Conservation (phyloP, 1,140 invertebrate genomes). For the Nebria ingens region DNA sequence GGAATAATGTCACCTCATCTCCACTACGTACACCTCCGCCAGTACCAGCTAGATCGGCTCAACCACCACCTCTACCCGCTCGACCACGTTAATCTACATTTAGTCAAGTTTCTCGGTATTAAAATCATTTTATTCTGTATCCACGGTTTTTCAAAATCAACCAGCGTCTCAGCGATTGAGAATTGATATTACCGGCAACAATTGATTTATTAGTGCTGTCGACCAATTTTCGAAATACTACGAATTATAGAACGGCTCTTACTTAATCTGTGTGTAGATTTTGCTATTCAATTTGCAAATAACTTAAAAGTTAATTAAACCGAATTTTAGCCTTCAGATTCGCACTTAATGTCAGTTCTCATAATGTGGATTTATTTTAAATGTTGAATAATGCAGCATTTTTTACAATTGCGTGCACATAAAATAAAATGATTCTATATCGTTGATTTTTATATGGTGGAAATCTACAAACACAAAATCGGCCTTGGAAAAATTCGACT, state of each 20-base stretch:
- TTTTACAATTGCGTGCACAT: no score
- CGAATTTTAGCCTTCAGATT: no score
- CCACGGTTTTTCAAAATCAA: background rate
- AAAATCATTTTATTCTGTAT: background rate
- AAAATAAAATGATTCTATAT: no score
- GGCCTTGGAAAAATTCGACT: no score
- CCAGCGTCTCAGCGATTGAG: background rate
- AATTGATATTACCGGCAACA: background rate
- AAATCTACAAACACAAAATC: no score
- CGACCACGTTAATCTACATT: constrained; percentile 34
- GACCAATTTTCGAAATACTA: background rate
- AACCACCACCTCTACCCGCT: constrained; percentile 60
- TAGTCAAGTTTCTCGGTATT: background rate
- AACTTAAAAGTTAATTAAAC: no score
- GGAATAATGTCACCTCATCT: constrained; percentile 35
- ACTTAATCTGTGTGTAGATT: background rate
- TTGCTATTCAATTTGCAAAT: no score
- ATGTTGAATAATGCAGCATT: no score
- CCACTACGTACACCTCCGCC: constrained; percentile 41
- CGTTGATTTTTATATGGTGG: no score
- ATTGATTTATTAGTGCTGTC: background rate
- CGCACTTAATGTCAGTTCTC: no score
- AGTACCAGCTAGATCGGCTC: constrained; percentile 49
- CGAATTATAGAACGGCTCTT: background rate
- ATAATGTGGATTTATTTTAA: no score